Evolutionary conservation across 2,888 invertebrate species (phyloP).

Genomic region (Noctua janthe): DNA sequence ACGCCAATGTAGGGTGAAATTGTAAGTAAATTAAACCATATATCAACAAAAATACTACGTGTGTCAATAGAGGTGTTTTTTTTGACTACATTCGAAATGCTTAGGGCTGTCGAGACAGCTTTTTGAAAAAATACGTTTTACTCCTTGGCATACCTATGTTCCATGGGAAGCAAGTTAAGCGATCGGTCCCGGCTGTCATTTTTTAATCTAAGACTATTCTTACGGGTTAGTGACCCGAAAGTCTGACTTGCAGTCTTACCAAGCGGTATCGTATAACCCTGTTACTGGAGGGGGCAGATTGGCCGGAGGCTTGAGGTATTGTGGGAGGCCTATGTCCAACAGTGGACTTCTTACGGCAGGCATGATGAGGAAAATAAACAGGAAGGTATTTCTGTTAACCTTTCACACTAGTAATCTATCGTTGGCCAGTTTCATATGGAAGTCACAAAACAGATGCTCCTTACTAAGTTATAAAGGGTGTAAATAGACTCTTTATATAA

Average conservation of each 20-base stretch:
- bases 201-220: neutral
- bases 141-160: neutral
- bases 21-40: slow-evolving; percentile 33
- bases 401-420: neutral
- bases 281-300: neutral
- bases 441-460: neutral
- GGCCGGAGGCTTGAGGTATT: neutral
- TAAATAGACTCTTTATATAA: too few species aligned
- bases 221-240: too few species aligned
- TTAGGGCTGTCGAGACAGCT: slow-evolving; percentile 36
- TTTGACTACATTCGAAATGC: neutral
- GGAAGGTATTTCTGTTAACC: neutral
- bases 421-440: neutral
- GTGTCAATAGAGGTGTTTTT: slow-evolving; percentile 26
- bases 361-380: neutral
- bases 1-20: neutral
- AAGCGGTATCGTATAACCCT: neutral
- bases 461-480: neutral
- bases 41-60: slow-evolving; percentile 36
- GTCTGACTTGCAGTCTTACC: neutral
- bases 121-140: neutral
- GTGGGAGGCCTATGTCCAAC: neutral
- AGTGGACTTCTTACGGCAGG: neutral
- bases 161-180: neutral
- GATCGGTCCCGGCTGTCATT: neutral